phyloP scores from a whole-genome alignment of 1,140 invertebrate genomes.

The Anadara kagoshimensis region DNA sequence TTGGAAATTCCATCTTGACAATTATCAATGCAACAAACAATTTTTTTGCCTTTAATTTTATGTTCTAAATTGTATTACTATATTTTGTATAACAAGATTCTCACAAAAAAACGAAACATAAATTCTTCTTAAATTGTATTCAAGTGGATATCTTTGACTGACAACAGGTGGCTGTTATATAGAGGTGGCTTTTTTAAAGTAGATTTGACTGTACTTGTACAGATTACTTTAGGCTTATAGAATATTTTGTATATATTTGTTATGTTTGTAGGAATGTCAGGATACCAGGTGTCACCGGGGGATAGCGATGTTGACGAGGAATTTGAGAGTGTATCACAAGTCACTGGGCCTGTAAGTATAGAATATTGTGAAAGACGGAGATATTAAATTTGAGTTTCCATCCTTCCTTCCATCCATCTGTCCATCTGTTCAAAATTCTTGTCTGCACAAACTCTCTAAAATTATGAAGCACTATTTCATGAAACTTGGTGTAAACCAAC shows the following conservation, averaged over 20 bases:
- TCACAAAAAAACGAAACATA: background rate
- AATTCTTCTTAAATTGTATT: background rate
- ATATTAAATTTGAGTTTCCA: too few relatives aligned
- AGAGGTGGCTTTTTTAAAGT: background rate
- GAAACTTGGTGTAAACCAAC: too few relatives aligned
- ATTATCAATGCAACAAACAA: too few relatives aligned
- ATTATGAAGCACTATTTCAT: too few relatives aligned
- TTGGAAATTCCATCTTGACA: too few relatives aligned
- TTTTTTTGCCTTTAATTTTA: too few relatives aligned
- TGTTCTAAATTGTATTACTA: too few relatives aligned
- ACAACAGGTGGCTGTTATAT: background rate
- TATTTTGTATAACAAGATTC: too few relatives aligned
- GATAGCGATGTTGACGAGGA: conserved; percentile 58
- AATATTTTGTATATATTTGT: background rate
- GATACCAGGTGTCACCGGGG: conserved; percentile 34
- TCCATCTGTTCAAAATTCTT: too few relatives aligned
- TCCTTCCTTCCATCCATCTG: too few relatives aligned
- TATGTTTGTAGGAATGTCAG: conserved; percentile 28
- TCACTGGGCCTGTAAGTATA: conserved; percentile 62
- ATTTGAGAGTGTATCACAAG: conserved; percentile 69
- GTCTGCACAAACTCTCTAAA: too few relatives aligned
- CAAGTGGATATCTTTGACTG: too few relatives aligned
- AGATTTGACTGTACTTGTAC: background rate
- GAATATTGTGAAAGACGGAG: background rate
- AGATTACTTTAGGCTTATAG: background rate